Percentiles rank a stretch among this genome's conserved stretches.
These are phyloP conservation scores for Hymenochirus boettgeri DNA, from an alignment of 2,113 vertebrate genomes.

Conservation along the genomic window DNA sequence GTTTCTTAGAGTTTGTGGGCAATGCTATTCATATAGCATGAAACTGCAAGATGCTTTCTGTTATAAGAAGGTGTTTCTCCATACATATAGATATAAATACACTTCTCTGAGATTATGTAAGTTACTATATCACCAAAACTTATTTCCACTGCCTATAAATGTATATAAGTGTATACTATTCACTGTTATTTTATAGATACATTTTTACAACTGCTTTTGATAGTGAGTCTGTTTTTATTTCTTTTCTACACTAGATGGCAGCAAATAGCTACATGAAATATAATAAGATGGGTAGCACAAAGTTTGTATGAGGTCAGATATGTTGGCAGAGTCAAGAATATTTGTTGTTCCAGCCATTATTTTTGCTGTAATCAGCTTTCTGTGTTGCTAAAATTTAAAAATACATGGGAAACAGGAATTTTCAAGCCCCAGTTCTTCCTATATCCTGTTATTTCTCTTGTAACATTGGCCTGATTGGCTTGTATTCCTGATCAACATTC, in stretches of 20 bases:
- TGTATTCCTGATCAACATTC: neutral
- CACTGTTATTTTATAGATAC: no score
- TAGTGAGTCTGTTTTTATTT: no score
- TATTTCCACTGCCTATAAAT: no score
- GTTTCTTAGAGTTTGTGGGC: no score
- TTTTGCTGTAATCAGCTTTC: conserved; percentile 15
- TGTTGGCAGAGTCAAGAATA: neutral
- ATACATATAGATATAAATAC: no score
- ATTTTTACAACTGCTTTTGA: no score
- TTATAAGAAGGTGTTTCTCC: no score
- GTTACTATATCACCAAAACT: no score
- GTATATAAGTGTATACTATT: no score
- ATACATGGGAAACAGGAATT: neutral
- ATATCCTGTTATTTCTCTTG: neutral
- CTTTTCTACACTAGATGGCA: conserved; percentile 20
- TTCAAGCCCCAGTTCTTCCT: neutral
- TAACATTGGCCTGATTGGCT: neutral
- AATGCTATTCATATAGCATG: no score
- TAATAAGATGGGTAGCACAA: neutral
- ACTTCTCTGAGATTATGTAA: no score
- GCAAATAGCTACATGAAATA: neutral
- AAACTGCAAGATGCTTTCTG: no score
- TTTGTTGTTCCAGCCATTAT: neutral
- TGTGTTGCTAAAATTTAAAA: neutral
- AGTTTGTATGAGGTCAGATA: conserved; percentile 8